phyloP scores from a whole-genome alignment of 2,888 invertebrate genomes.

The Antheraea yamamai region DNA sequence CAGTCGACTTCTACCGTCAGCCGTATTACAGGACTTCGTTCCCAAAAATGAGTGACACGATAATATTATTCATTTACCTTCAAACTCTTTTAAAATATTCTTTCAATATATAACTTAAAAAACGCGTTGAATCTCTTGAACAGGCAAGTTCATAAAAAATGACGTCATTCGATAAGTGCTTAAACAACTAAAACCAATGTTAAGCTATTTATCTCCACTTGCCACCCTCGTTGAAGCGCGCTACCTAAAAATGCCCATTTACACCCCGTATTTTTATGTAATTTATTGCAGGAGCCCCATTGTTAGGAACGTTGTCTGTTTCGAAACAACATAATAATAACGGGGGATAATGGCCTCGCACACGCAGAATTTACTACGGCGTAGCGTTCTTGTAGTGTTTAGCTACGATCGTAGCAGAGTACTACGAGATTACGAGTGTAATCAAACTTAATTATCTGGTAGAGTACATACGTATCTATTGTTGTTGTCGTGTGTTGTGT shows the following conservation, averaged over 20 bases:
- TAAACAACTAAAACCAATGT: slow-evolving; percentile 8
- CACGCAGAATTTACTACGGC: slow-evolving; percentile 34
- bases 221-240: not conserved
- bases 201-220: not conserved
- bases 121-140: not conserved
- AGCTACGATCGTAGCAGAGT: slow-evolving; percentile 33
- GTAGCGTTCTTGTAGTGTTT: slow-evolving; percentile 9
- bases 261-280: slow-evolving; percentile 18
- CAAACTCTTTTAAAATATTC: too few species aligned
- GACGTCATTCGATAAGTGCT: not conserved
- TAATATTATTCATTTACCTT: too few species aligned
- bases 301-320: slow-evolving; percentile 19
- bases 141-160: not conserved
- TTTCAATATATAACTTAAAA: not conserved
- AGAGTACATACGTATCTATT: not conserved
- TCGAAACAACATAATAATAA: slow-evolving; percentile 34
- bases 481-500: too few species aligned
- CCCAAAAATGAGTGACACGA: too few species aligned
- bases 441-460: not conserved
- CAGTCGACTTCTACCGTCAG: too few species aligned
- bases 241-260: slow-evolving; percentile 20
- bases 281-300: slow-evolving; percentile 16
- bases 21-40: too few species aligned
- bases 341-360: slow-evolving; percentile 35
- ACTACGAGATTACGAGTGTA: slow-evolving; percentile 12